A percentile compares a stretch with the other conserved stretches of the same genome.
Evolutionary conservation across 1,140 invertebrate genomes (phyloP).

Genomic region (Mya arenaria): DNA sequence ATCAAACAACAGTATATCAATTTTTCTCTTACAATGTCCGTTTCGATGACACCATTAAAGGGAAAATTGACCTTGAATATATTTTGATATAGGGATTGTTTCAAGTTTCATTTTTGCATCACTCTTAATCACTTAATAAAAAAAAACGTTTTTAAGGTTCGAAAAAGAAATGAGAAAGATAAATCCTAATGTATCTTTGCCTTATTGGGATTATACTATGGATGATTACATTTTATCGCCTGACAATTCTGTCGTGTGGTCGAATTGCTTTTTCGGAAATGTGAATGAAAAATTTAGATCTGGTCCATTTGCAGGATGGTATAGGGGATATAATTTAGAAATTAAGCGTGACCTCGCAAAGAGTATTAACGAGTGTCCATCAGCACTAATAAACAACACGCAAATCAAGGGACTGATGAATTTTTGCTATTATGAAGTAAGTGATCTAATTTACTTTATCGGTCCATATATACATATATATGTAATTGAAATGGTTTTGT

Average conservation of each 20-base stretch:
- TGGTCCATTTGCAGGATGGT: conserved; percentile 66
- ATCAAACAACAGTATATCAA: too few species aligned
- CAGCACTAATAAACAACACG: neutral
- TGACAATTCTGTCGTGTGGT: conserved; percentile 75
- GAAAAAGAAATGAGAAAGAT: conserved; percentile 69
- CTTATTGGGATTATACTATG: conserved; percentile 76
- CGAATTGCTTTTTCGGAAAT: conserved; percentile 73
- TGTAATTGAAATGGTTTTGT: too few species aligned
- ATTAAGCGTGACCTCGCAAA: neutral
- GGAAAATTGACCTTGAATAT: too few species aligned
- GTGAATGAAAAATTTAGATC: conserved; percentile 76
- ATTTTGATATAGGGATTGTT: too few species aligned
- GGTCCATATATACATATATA: too few species aligned
- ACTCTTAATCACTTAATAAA: too few species aligned
- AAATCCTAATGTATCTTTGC: conserved; percentile 70
- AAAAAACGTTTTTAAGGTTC: too few species aligned
- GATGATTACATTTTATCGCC: conserved; percentile 68
- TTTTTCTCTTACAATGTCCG: too few species aligned
- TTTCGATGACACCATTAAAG: too few species aligned
- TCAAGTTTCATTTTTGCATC: too few species aligned
- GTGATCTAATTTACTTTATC: too few species aligned
- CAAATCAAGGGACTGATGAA: neutral
- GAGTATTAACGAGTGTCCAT: neutral
- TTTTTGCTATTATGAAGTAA: neutral
- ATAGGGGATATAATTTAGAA: neutral